Conservation (phyloP, 2,113 vertebrate species). For the Camarhynchus parvulus region DNA sequence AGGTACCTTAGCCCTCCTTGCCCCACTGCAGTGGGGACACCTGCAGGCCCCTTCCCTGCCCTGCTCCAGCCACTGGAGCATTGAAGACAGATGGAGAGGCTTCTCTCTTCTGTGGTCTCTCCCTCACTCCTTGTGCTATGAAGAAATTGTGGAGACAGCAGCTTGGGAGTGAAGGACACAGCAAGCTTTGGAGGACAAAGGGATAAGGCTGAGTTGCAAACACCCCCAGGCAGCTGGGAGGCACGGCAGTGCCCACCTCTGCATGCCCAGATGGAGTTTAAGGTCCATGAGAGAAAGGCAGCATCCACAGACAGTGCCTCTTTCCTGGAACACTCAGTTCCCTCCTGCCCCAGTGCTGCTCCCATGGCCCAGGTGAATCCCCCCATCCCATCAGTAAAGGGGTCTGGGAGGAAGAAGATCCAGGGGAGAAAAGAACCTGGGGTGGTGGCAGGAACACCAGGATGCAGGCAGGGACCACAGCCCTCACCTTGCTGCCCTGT, state of each 20-base stretch:
- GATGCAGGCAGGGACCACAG: background rate
- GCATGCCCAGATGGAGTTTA: background rate
- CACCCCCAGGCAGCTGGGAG: background rate
- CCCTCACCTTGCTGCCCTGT: background rate
- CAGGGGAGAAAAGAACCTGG: background rate
- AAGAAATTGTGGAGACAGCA: background rate
- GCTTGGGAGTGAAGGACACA: background rate
- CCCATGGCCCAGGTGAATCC: background rate
- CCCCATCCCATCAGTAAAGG: background rate
- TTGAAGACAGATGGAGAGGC: background rate
- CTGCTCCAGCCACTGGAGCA: background rate
- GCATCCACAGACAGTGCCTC: background rate
- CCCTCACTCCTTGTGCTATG: background rate
- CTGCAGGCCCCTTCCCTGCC: background rate
- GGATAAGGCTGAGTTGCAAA: background rate
- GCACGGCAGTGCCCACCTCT: accelerated
- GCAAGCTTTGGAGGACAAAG: background rate
- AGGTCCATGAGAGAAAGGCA: background rate
- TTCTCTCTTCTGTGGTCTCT: background rate
- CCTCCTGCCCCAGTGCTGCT: background rate
- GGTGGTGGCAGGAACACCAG: background rate
- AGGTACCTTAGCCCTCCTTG: background rate
- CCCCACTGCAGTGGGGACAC: accelerated
- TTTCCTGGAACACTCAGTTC: background rate
- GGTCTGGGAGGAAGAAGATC: background rate